Evolutionary conservation across 2,113 vertebrate species (phyloP).

Genomic region (Pterocles burchelli): DNA sequence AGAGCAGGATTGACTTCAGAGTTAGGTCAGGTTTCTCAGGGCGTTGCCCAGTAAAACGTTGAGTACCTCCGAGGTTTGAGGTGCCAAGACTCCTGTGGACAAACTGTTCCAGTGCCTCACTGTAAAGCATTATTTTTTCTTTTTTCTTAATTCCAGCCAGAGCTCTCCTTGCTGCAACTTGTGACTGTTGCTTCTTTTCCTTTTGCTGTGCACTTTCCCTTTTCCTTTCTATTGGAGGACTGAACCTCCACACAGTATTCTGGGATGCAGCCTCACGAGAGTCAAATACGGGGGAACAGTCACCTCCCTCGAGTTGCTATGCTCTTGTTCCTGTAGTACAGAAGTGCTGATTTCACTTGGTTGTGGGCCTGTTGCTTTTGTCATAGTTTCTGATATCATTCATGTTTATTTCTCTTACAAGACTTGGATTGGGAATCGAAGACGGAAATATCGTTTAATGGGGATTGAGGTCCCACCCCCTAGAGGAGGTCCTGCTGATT

Average conservation of each 20-base stretch:
- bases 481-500: slow-evolving; percentile 92
- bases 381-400: slow-evolving; percentile 49
- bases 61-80: background rate
- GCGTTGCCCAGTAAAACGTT: background rate
- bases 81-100: background rate
- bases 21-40: background rate
- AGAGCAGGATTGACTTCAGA: background rate
- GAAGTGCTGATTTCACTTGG: slow-evolving; percentile 17
- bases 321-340: background rate
- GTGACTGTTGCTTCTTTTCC: background rate
- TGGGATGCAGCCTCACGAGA: background rate
- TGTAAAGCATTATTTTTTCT: background rate
- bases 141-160: background rate
- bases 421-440: slow-evolving; percentile 99
- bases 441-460: slow-evolving; percentile 97
- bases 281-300: background rate
- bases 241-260: background rate
- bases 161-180: background rate
- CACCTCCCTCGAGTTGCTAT: background rate
- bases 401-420: slow-evolving; percentile 77
- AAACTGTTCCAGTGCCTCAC: background rate
- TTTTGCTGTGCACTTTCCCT: background rate
- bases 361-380: slow-evolving; percentile 52
- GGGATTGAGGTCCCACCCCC: slow-evolving; percentile 96
- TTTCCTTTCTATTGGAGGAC: background rate